Conservation (phyloP, 2,113 vertebrate species). For the Scomber scombrus region DNA sequence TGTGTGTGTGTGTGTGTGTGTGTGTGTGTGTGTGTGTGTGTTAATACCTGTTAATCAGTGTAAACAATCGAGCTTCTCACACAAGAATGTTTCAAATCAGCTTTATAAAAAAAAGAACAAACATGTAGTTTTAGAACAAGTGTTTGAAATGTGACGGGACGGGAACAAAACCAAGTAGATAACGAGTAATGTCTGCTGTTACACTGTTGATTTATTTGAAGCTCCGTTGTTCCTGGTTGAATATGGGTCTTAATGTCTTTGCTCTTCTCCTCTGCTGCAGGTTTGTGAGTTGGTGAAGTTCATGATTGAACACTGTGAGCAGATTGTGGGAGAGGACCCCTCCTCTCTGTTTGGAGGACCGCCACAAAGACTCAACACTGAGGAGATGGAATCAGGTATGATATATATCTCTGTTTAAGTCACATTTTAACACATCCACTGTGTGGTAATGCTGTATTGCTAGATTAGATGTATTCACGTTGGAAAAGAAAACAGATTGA, state of each 20-base stretch:
- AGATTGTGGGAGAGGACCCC: slow-evolving; percentile 90
- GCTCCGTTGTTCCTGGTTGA: too few relatives aligned
- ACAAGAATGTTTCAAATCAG: slow-evolving; percentile 22
- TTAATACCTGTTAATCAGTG: background rate
- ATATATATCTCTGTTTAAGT: too few relatives aligned
- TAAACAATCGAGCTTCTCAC: background rate
- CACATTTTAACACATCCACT: too few relatives aligned
- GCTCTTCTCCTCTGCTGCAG: slow-evolving; percentile 71
- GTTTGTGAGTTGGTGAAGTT: slow-evolving; percentile 92
- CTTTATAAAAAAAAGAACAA: background rate
- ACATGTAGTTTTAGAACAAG: slow-evolving; percentile 11
- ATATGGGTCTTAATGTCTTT: background rate
- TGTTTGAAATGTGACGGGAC: background rate
- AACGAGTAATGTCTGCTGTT: background rate
- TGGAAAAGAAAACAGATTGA: too few relatives aligned
- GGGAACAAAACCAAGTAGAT: background rate
- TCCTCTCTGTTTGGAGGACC: slow-evolving; percentile 88
- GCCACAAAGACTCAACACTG: slow-evolving; percentile 79
- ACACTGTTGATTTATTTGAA: background rate
- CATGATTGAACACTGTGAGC: slow-evolving; percentile 92
- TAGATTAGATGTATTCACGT: too few relatives aligned
- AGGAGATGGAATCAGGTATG: slow-evolving; percentile 88
- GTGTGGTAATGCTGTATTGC: too few relatives aligned
- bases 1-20: too few relatives aligned
- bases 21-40: too few relatives aligned